These are phyloP conservation scores for Apus apus DNA, from an alignment of 2,113 vertebrate genomes.

Conservation along the genomic window DNA sequence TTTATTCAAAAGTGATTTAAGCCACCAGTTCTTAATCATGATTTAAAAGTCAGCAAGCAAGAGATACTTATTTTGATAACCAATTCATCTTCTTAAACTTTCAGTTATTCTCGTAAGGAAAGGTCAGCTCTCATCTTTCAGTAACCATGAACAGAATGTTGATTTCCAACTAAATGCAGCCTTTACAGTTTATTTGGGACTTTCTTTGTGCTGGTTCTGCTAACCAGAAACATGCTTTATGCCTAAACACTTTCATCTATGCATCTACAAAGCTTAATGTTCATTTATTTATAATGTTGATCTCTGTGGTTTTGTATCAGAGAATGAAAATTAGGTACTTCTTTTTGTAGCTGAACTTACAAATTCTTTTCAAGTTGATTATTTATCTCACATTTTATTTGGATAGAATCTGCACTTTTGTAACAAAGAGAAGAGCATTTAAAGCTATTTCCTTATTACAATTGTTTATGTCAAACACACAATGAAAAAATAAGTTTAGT, in stretches of 20 bases:
- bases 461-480: background rate
- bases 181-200: background rate
- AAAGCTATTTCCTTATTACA: background rate
- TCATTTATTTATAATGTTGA: background rate
- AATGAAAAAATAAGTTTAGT: background rate
- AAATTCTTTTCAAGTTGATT: background rate
- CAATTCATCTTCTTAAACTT: conserved; percentile 34
- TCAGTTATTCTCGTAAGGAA: conserved; percentile 7
- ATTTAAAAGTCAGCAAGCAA: conserved; percentile 38
- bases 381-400: background rate
- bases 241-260: background rate
- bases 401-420: background rate
- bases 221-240: background rate
- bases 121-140: conserved; percentile 34
- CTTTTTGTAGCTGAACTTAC: background rate
- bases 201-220: background rate
- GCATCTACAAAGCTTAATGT: background rate
- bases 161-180: conserved; percentile 4
- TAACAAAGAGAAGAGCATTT: background rate
- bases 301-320: background rate
- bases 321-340: background rate
- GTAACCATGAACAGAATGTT: conserved; percentile 27
- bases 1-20: background rate
- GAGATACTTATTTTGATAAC: conserved; percentile 31
- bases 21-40: background rate